Base-by-base conservation (phyloP, 2,888 invertebrate genomes). In the Andrena minutula region DNA sequence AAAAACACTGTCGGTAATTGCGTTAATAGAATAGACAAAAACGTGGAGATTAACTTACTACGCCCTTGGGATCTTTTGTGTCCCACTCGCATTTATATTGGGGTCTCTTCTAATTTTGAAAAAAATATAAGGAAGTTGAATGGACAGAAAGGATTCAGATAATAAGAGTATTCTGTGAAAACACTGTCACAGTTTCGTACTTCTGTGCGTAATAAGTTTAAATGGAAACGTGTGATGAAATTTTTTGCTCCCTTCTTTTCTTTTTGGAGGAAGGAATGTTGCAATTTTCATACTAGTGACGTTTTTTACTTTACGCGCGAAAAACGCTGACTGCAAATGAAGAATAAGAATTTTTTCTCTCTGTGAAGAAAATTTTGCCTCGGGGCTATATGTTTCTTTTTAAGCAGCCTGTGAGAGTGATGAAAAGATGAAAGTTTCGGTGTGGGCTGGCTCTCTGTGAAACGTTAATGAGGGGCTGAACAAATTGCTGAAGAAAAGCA, bases 251-350 rank as follows among this genome's bases (percentile, higher is more conserved):
- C n/a, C 16, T 30, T 23, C 7, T 12, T 28, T 58, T 30, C 26
- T 30, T 60, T 60, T 60, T 7, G 30, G 1, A 8, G 2, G 16
- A 12, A 16, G 12, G 20, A 23, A 60, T 26, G 26, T 68, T 58
- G 30, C 51, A 64, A 56, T 16, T 72, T 64, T 72, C 63, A 53
- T 26, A 16, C 32, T 61, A 30, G 49, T 61, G 61, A 28, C 16
- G n/a, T 49, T 51, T 30, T 12, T 26, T 61, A 10, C 12, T 53
- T 64, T 32, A 53, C 28, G n/a, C 8, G 60, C 32, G 23, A 51
- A 16, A 63, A 72, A 12, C 49, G 61, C 49, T 53, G 49, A 72
- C 63, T 51, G 63, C 61, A 41, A 63, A 63, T n/a, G 61, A 32
- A 61, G 30, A 10, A 61, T 30, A 49, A 61, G 30, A 5, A 35